These are phyloP conservation scores for Phoeniculus purpureus DNA, from an alignment of 2,797 vertebrate genomes.

Conservation along the genomic window DNA sequence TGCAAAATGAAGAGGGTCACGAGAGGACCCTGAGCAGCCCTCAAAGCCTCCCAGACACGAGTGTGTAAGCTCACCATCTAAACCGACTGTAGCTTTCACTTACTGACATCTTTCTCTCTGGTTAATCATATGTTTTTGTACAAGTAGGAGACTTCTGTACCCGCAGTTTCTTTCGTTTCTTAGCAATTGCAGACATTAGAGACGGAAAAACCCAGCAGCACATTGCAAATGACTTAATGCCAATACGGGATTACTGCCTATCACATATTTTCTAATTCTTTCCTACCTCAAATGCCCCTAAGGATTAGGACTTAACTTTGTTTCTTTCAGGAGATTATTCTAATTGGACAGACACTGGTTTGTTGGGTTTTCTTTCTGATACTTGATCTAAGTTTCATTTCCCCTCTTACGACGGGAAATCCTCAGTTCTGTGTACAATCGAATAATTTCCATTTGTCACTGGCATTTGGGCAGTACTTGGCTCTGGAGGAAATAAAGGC, in stretches of 20 bases:
- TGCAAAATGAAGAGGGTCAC: slow-evolving; percentile 12
- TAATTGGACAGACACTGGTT: slow-evolving; percentile 3
- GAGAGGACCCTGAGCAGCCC: background rate
- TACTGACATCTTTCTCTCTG: background rate
- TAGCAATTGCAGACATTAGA: background rate
- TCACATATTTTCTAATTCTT: slow-evolving; percentile 37
- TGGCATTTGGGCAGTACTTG: background rate
- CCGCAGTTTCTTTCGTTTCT: slow-evolving; percentile 32
- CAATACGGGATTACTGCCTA: slow-evolving; percentile 40
- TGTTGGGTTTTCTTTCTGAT: background rate
- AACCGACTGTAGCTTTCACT: background rate
- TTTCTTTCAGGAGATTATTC: slow-evolving; percentile 48
- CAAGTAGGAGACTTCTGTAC: background rate
- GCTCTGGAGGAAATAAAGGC: background rate
- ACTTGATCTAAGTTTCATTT: slow-evolving; percentile 25
- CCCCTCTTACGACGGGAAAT: background rate
- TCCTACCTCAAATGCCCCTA: background rate
- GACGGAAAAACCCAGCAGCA: slow-evolving; percentile 23
- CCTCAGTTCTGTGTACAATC: background rate
- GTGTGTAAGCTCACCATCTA: background rate
- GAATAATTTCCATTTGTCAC: slow-evolving; percentile 13
- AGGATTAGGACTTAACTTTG: slow-evolving; percentile 27
- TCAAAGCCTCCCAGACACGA: background rate
- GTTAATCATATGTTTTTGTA: slow-evolving; percentile 32
- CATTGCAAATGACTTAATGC: background rate